These are phyloP conservation scores for Sitta carolinensis DNA, from an alignment of 2,797 vertebrate genomes.

Conservation along the genomic window DNA sequence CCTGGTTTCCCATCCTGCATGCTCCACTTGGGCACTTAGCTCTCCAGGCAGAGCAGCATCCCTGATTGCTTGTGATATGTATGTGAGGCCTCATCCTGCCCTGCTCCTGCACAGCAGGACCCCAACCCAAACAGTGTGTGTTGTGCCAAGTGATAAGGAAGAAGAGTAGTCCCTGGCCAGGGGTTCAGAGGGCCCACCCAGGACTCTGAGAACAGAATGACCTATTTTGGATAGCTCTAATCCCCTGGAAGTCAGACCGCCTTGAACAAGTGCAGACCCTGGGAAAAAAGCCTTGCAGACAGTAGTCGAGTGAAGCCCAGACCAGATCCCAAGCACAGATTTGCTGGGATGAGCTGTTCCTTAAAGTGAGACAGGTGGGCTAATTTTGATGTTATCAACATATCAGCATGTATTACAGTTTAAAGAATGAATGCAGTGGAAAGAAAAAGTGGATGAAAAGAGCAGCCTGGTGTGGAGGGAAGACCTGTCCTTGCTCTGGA, in stretches of 20 bases:
- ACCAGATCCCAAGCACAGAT: background rate
- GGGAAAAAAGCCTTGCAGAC: background rate
- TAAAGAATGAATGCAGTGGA: background rate
- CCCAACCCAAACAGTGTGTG: background rate
- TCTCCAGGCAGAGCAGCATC: background rate
- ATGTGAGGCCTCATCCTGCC: background rate
- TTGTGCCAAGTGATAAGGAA: background rate
- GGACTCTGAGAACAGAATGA: background rate
- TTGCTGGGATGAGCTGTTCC: background rate
- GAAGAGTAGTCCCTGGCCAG: background rate
- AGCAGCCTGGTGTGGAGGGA: accelerated
- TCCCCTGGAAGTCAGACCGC: background rate
- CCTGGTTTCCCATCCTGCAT: background rate
- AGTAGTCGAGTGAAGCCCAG: background rate
- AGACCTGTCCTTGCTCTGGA: background rate
- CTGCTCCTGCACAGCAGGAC: background rate
- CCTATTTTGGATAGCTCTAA: background rate
- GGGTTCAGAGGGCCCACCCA: background rate
- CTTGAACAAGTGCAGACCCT: background rate
- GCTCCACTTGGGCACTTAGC: background rate
- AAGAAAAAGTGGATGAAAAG: background rate
- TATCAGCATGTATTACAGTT: background rate
- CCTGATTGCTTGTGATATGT: background rate
- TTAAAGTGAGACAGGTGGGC: background rate
- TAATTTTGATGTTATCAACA: background rate